Evolutionary conservation across 2,113 vertebrate genomes (phyloP).

Genomic region (Upupa epops): DNA sequence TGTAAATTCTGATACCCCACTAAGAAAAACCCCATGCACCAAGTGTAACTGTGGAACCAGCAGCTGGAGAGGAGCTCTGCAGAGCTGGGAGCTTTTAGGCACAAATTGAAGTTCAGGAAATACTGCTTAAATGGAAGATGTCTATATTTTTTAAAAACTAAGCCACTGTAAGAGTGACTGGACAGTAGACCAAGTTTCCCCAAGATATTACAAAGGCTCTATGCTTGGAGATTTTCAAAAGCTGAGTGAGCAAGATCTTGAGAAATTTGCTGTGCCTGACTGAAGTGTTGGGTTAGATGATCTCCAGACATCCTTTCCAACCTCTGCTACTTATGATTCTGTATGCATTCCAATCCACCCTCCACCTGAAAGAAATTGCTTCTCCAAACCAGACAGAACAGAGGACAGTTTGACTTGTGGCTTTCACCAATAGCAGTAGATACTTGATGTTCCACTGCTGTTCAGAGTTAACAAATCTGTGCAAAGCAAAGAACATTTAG

Average conservation of each 20-base stretch:
- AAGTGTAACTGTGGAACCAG: background rate
- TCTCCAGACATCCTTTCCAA: background rate
- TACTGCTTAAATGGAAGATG: background rate
- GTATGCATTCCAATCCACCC: background rate
- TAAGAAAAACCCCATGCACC: background rate
- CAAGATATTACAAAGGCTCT: background rate
- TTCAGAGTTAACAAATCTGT: background rate
- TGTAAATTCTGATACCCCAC: background rate
- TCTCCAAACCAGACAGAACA: background rate
- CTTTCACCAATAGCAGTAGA: background rate
- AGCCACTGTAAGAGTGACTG: background rate
- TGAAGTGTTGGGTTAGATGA: background rate
- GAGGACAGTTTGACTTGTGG: background rate
- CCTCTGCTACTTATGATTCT: background rate
- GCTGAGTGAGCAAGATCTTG: background rate
- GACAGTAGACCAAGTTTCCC: background rate
- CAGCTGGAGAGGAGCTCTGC: background rate
- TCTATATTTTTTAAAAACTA: background rate
- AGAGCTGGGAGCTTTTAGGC: background rate
- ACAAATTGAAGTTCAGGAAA: background rate
- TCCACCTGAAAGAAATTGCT: background rate
- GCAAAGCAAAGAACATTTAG: background rate
- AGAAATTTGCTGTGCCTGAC: background rate
- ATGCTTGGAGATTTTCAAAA: background rate
- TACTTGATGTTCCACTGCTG: background rate